Percentiles rank a stretch among this genome's conserved stretches.
Conservation (phyloP, 2,797 vertebrate species). For the Falco biarmicus region DNA sequence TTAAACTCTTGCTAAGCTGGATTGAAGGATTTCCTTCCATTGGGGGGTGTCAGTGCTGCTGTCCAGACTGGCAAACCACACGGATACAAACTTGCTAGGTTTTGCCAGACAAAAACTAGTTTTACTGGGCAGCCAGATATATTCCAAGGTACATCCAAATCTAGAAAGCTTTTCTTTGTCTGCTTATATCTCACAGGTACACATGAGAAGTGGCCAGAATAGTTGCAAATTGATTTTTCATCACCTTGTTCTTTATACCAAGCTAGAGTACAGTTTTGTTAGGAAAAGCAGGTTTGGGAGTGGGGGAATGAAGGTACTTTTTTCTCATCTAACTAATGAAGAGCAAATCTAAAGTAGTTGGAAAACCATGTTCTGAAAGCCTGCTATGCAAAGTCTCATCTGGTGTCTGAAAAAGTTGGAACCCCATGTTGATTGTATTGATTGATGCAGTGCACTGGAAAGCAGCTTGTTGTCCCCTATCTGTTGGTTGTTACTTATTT, state of each 20-base stretch:
- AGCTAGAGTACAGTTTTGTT: neutral
- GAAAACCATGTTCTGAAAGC: neutral
- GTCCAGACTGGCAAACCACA: neutral
- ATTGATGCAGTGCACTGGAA: neutral
- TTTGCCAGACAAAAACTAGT: neutral
- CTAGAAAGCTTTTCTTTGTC: too few species aligned
- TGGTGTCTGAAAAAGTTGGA: neutral
- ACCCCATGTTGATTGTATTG: fast-evolving
- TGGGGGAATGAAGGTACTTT: too few species aligned
- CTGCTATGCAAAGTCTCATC: neutral
- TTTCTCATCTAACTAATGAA: neutral
- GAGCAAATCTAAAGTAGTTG: neutral
- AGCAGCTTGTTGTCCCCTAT: neutral
- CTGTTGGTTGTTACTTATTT: neutral
- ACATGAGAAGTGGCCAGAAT: neutral
- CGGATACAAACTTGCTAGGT: neutral
- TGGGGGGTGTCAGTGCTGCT: neutral
- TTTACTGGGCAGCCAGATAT: neutral
- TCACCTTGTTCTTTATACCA: neutral
- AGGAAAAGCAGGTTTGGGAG: neutral
- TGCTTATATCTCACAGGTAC: neutral
- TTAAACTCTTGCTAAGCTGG: neutral
- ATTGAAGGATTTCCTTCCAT: neutral
- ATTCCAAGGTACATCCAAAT: neutral
- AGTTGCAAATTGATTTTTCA: neutral